Percentiles rank a stretch among this genome's conserved stretches.
Evolutionary conservation across 2,888 invertebrate species (phyloP).

Genomic region (Thecophora atra): DNA sequence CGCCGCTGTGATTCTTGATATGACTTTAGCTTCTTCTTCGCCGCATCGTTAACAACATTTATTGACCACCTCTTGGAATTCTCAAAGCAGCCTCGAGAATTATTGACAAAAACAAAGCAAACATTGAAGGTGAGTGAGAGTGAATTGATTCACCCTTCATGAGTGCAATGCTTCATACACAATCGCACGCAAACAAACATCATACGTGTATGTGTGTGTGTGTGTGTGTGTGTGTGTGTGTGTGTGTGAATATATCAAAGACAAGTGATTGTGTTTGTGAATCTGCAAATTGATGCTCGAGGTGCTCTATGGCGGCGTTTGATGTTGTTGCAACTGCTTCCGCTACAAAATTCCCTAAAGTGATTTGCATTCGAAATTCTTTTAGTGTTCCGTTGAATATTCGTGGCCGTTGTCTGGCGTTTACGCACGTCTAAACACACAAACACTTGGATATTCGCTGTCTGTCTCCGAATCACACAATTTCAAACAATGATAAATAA

Average conservation of each 20-base stretch:
- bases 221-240: background rate
- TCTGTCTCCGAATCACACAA: background rate
- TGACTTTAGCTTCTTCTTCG: too few species aligned
- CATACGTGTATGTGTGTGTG: background rate
- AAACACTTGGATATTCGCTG: background rate
- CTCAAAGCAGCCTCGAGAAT: too few species aligned
- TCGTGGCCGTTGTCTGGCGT: background rate
- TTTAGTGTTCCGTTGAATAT: slow-evolving; percentile 3
- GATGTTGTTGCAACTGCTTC: background rate
- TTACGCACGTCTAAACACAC: background rate
- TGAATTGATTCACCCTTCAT: too few species aligned
- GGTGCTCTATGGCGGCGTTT: too few species aligned
- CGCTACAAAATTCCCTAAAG: slow-evolving; percentile 26
- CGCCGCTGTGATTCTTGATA: too few species aligned
- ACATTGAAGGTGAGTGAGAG: too few species aligned
- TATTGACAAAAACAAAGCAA: too few species aligned
- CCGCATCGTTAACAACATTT: too few species aligned
- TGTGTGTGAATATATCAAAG: slow-evolving; percentile 3
- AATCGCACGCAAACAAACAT: background rate
- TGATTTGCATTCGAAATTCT: slow-evolving; percentile 33
- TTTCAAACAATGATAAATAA: too few species aligned
- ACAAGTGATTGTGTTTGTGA: background rate
- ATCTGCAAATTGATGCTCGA: too few species aligned
- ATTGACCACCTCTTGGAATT: too few species aligned
- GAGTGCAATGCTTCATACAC: too few species aligned